Conservation (phyloP, 1,140 invertebrate species). For the Sycophila sp. region DNA sequence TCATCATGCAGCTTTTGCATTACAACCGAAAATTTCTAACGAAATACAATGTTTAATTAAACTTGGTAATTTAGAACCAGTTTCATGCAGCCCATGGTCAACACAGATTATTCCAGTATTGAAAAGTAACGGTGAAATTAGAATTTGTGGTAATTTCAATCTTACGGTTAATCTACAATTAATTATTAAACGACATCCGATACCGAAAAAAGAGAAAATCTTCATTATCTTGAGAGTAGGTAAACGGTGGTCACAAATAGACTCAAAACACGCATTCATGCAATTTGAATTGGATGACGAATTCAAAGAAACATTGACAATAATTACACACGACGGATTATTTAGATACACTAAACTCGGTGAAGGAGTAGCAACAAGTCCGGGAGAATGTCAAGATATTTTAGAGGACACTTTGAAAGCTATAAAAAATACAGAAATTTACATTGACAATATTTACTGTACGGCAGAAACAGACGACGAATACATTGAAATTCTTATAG, state of each 20-base stretch:
- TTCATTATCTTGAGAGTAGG: conserved; percentile 42
- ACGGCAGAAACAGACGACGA: conserved; percentile 39
- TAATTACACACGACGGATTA: conserved; percentile 57
- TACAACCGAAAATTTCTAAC: neutral
- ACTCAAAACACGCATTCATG: conserved; percentile 58
- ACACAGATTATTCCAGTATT: conserved; percentile 59
- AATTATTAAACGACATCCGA: neutral
- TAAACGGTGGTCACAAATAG: conserved; percentile 49
- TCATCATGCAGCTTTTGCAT: neutral
- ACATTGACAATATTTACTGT: conserved; percentile 52
- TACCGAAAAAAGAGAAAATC: neutral
- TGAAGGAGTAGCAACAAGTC: conserved; percentile 44
- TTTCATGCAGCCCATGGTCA: conserved; percentile 50
- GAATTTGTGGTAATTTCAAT: conserved; percentile 62
- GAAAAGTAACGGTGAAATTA: conserved; percentile 52
- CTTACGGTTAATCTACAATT: conserved; percentile 46
- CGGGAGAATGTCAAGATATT: conserved; percentile 46
- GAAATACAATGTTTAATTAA: conserved; percentile 22
- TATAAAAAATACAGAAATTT: conserved; percentile 14
- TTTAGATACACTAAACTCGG: conserved; percentile 51
- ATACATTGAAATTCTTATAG: conserved; percentile 43
- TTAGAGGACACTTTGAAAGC: conserved; percentile 42
- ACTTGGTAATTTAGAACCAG: conserved; percentile 24
- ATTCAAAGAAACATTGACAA: conserved; percentile 51
- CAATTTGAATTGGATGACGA: conserved; percentile 52